These are phyloP conservation scores for Phymatocera aterrima DNA, from an alignment of 2,888 invertebrate genomes.

Conservation along the genomic window DNA sequence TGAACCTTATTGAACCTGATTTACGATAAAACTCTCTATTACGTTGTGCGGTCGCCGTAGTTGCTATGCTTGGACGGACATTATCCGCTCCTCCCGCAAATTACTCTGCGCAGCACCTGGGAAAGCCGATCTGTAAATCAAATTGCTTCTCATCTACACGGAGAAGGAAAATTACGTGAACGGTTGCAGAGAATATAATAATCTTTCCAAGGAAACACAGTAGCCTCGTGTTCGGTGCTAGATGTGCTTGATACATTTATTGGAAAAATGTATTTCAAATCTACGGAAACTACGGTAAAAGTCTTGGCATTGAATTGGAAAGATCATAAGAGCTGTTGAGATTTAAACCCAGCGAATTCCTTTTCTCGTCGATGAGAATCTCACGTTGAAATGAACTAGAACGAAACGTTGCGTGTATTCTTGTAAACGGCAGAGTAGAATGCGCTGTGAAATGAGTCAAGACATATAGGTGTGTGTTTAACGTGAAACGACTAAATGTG, in stretches of 20 bases:
- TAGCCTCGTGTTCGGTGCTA: neutral
- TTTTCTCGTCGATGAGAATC: too few species aligned
- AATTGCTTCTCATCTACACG: conserved; percentile 33
- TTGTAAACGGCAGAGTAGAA: neutral
- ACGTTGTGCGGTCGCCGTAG: conserved; percentile 7
- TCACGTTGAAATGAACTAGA: neutral
- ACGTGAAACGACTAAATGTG: conserved; percentile 16
- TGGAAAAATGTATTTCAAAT: too few species aligned
- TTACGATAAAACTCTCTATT: conserved; percentile 10
- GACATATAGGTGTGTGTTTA: neutral
- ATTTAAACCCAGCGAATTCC: too few species aligned
- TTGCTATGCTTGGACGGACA: conserved; percentile 20
- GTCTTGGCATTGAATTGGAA: too few species aligned
- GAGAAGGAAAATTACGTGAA: neutral
- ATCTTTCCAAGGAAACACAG: neutral
- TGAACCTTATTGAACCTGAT: conserved; percentile 31
- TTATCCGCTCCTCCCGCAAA: conserved; percentile 36
- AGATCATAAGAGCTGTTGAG: too few species aligned
- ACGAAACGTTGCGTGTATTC: neutral
- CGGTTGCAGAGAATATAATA: neutral
- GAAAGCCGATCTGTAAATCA: conserved; percentile 24
- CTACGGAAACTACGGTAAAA: too few species aligned
- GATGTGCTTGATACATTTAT: too few species aligned
- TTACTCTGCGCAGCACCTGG: neutral
- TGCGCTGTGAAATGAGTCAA: neutral